Base-by-base conservation (phyloP, 2,113 vertebrate genomes). In the Arenaria interpres region DNA sequence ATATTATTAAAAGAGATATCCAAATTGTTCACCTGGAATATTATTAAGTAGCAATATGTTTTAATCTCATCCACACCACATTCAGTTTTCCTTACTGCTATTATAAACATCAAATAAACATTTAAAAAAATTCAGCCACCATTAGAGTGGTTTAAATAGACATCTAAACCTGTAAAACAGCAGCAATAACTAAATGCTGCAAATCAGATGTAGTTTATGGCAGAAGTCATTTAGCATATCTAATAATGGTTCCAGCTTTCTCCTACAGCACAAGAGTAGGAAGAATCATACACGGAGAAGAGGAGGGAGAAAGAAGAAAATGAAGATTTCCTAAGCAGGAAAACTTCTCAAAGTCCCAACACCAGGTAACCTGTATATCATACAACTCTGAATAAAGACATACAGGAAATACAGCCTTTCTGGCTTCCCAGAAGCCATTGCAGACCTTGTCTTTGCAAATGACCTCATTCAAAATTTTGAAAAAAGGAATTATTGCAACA, bases 131-230 rank as follows among this genome's bases (percentile, higher is more conserved):
- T 43, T 83, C 83, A 83, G 48, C 37, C 50, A 63, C 45, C 84
- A 81, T 59, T 93, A 54, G 39, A 91, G 69, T 84, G n/a, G 37
- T 91, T 97, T 94, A 93, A 97, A 93, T 56, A 96, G 76, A 95
- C 67, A 92, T 50, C 80, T 89, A 96, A 97, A 93, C 88, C 67
- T n/a, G 25, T 57, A 56, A 88, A 91, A 74, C 79, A 95, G 92
- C 89, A 97, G 80, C 88, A 95, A 96, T 95, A 97, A 95, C 62
- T 91, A 94, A 97, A 97, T 66, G 82, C 71, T 93, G 83, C 27
- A 76, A 96, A 97, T 97, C 95, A 95, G 23, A 84, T 66, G 11
- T 46, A 32, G 13, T 95, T 97, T 94, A 90, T 83, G 91, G 83
- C 68, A 69, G 90, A 97, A 89, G 85, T 91, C 97, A 97, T 97